Evolutionary conservation across 2,113 vertebrate species (phyloP), one percentile per base, ranked within the genome.

Genomic region (Sterrhoptilus dennistouni): DNA sequence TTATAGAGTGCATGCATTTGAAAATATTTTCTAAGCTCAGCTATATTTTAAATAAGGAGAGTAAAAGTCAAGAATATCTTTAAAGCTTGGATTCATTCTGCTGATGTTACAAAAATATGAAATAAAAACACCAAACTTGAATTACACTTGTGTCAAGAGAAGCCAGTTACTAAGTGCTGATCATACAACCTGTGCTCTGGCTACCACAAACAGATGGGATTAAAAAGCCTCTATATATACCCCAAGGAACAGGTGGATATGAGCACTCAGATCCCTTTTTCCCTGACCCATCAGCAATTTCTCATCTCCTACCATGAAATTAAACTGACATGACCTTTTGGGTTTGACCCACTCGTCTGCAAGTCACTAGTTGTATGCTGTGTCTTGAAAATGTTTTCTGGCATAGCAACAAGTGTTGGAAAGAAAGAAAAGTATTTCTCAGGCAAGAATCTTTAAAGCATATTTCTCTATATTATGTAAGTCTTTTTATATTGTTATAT

Each of bases 271-370:
- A 86, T 54, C 13, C 50, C 1, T 0, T 88, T 95, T 96, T 74
- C 79, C 59, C 38, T 90, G 54, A 89, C 68, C 89, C 59, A 74
- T 92, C 79, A 95, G 88, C 88, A 90, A 69, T 93, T 95, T 93
- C 82, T 90, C 71, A 76, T 88, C 68, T 86, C 52, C 21, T 57
- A 60, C 69, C 59, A 74, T 61, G 50, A 95, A 96, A 94, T 94
- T 94, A 90, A 90, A 63, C 50, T 92, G 88, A 86, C 83, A 80
- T 45, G 76, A 74, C 68, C 79, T 93, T 86, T 92, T 59, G 33
- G 35, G 42, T 60, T 80, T 92, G 76, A 95, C 88, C 83, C 60
- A 6, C 76, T 70, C 79, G 6, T 71, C 78, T 87, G 57, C 44
- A 82, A 94, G 47, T 44, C 82, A 54, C 36, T 53, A 2, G 66